Base-by-base conservation (phyloP, 2,888 invertebrate genomes). In the Nymphalis c-album region DNA sequence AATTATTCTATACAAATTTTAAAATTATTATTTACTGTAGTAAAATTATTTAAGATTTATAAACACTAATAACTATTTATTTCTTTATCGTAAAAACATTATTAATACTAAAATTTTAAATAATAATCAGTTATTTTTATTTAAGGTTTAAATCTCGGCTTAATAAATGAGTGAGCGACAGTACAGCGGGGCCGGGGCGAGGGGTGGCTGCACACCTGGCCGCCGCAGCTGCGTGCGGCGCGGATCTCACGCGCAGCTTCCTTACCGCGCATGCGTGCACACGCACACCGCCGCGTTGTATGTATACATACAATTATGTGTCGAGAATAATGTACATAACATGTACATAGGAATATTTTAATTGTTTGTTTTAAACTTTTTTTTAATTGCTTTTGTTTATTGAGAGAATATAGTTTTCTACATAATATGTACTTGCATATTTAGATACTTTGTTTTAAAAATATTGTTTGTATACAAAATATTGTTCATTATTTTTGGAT, bases 201-300 rank as follows among this genome's bases (percentile, higher is more conserved):
- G 79, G 83, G 84, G 81, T 85, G 83, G 80, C 80, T 85, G 90
- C 90, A 85, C 91, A 91, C 91, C 91, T 91, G 91, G 91, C 80
- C 84, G 83, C 80, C 90, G 91, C 91, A 90, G 91, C 91, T 90
- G 91, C 91, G 89, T 90, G 91, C 91, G 89, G 76, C 83, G 81
- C 84, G 83, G 85, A 91, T 92, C 92, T 91, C 92, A 90, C 90
- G 91, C 90, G 90, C 91, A 90, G 91, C 91, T 90, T 91, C 91
- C 91, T 89, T 82, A 80, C 81, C 80, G 85, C 87, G 88, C 87
- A 86, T 86, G 87, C 88, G 86, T 85, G 83, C 78, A 81, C 84
- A 80, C 80, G 77, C 82, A 76, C 78, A 81, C 78, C 57, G 77
- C 73, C 17, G 46, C 46, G 63, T 58, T 8, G 69, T 58, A 69